phyloP scores from a whole-genome alignment of 2,888 invertebrate genomes.

The Melitaea athalia region DNA sequence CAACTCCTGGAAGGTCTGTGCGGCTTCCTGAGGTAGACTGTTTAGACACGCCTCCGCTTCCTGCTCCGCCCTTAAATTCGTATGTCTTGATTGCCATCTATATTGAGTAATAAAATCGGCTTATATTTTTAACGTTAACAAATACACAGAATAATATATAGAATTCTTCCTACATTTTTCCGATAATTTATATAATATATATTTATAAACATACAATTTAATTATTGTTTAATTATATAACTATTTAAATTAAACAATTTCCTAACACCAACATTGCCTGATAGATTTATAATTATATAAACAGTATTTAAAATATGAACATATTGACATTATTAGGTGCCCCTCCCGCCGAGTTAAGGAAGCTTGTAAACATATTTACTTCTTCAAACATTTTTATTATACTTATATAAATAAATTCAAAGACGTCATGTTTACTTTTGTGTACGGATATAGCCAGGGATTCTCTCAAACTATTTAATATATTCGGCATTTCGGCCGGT shows the following conservation, averaged over 20 bases:
- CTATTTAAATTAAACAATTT: no score
- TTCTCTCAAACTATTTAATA: background rate
- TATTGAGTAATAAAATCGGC: constrained; percentile 5
- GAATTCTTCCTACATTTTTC: no score
- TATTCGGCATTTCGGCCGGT: background rate
- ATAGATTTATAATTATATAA: no score
- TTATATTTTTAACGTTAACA: background rate
- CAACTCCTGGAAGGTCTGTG: constrained; percentile 25
- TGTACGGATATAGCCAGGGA: background rate
- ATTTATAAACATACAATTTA: background rate
- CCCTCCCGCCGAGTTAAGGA: no score
- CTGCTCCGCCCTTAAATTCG: constrained; percentile 27
- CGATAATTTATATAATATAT: background rate
- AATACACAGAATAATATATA: no score
- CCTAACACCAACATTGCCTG: no score
- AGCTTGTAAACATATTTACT: no score
- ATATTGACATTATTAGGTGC: no score
- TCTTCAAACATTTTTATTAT: no score
- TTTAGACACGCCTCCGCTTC: constrained; percentile 17
- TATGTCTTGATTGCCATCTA: constrained; percentile 13
- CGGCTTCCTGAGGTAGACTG: constrained; percentile 21
- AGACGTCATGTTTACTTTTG: background rate
- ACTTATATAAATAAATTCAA: background rate
- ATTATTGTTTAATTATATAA: no score
- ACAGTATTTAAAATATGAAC: no score